Percentiles rank a stretch among this genome's conserved stretches.
Evolutionary conservation across 2,113 vertebrate genomes (phyloP).

Genomic region (Dromaius novaehollandiae): DNA sequence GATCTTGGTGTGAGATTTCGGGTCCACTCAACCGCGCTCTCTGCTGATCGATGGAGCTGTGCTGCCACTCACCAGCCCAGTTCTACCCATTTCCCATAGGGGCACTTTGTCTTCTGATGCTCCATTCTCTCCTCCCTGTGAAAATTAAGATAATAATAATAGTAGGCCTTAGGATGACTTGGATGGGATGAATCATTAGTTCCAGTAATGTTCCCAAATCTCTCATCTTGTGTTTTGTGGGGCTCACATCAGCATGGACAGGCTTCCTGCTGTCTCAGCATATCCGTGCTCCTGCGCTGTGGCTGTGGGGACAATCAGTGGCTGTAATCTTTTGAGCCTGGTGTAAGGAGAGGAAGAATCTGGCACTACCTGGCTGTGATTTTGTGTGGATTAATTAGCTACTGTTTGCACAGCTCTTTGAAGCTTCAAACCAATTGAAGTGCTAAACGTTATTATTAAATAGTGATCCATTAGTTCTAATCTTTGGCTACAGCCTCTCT

Average conservation of each 20-base stretch:
- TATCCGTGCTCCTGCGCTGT: not conserved
- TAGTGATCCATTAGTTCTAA: slow-evolving; percentile 25
- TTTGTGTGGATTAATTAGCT: slow-evolving; percentile 28
- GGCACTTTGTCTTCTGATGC: not conserved
- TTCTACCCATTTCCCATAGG: not conserved
- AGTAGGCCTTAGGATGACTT: not conserved
- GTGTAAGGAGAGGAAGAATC: not conserved
- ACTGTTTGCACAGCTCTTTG: not conserved
- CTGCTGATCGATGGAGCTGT: not conserved
- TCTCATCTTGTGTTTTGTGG: not conserved
- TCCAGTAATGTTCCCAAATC: not conserved
- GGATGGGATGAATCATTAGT: not conserved
- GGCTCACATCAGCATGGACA: not conserved
- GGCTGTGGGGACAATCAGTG: not conserved
- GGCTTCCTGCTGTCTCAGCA: not conserved
- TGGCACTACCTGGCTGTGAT: not conserved
- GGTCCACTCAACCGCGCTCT: accelerated
- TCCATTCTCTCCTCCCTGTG: not conserved
- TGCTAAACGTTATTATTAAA: not conserved
- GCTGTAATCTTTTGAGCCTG: not conserved
- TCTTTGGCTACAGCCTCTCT: not conserved
- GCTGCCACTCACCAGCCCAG: not conserved
- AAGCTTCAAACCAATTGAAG: not conserved
- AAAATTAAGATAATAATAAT: not conserved
- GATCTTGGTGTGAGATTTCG: accelerated